Base-by-base conservation (phyloP, 2,888 invertebrate species). In the Arge pagana region DNA sequence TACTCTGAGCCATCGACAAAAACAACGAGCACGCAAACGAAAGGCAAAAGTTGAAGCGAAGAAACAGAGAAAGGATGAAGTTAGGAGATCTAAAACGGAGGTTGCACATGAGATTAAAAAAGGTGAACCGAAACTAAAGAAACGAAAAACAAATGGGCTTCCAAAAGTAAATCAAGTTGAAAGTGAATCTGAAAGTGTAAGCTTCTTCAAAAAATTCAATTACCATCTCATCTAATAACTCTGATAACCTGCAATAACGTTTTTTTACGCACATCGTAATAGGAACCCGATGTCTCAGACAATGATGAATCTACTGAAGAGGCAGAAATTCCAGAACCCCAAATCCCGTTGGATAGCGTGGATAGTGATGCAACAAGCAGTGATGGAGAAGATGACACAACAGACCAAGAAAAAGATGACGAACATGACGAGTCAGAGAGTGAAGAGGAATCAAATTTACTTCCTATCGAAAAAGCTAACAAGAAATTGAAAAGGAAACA, bases 391-490 rank as follows among this genome's bases (percentile, higher is more conserved):
- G 65, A 67, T 13, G 65, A 57, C 3, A 74, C 74, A 11, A 66
- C 70, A 4, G 64, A 77, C 42, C 63, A 70, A 7, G 76, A 68
- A 49, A 77, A 67, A 10, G 70, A 71, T 7, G 74, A 77, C 0
- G 67, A 78, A 18, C 76, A 78, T 53, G 63, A 70, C 7, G 69
- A 67, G 30, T 75, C 76, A 7, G 62, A 64, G 21, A 58, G 60
- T n/a, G 67, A 66, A 23, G 56, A 58, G 1, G 55, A 52, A 4
- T 61, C 63, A 13, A 60, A 62, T 67, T 79, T 89, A 75, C 74
- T 95, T 43, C 94, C 95, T 0, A 90, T 96, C 70, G 95, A 96
- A 78, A 92, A 87, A 70, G 85, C 87, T 52, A 89, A 89, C 54
- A 86, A 86, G 57, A 88, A 87, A 71, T 79, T 95, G 3, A 87